Evolutionary conservation across 2,113 vertebrate species (phyloP), one percentile per base, ranked within the genome.

Genomic region (Ptyas mucosa): DNA sequence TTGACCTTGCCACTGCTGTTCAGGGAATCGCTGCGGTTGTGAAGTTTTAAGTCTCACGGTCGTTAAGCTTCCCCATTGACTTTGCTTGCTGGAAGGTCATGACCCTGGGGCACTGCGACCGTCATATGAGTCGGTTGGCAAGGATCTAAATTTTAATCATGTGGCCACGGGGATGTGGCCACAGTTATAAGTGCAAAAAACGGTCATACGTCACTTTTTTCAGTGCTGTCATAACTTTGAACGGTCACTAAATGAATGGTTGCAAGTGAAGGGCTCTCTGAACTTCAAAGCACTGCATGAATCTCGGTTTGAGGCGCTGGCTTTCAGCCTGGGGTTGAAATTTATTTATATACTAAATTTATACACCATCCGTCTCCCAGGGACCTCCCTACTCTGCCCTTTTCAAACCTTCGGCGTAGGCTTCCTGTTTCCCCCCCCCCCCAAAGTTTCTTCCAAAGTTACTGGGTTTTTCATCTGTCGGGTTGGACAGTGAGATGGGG

Each of bases 341-440:
- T 64, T n/a, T 64, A n/a, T 64, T n/a, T 64, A 64, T n/a, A n/a
- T 14, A 64, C 5, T n/a, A 64, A 64, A 64, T 64, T 64, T 64
- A 64, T 14, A 1, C 0, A 0, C 11, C 1, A 0, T 15, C 61
- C 10, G 18, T 6, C 15, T 39, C 14, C n/a, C 14, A 34, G n/a
- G n/a, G 21, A 8, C 55, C 55, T 58, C 53, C 53, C 14, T 53
- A 14, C 24, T 7, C n/a, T 34, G 64, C 14, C 5, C 64, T 34
- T 29, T 69, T 5, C 61, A 69, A 1, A 1, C 11, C 26, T 64
- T n/a, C 2, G 7, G 21, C 0, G 23, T 24, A 58, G 26, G 61
- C 26, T 12, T 64, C 61, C 64, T 5, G 24, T 4, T 1, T 1
- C 2, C 55, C 18, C 18, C 3, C 24, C 3, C 2, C 14, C 15